phyloP scores from a whole-genome alignment of 2,888 invertebrate species.

The Tenthredo distinguenda region DNA sequence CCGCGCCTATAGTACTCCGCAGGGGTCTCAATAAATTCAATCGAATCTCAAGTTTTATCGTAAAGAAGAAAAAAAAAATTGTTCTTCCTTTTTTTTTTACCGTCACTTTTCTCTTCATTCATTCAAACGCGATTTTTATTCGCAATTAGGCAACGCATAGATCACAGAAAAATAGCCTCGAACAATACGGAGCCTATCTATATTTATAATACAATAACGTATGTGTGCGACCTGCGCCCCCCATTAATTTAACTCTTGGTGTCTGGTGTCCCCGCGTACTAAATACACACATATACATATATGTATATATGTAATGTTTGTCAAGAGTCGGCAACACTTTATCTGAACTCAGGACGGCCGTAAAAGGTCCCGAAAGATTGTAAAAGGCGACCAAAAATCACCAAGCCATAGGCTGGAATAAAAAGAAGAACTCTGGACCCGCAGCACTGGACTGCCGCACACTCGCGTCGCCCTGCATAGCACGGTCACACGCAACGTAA shows the following conservation, averaged over 20 bases:
- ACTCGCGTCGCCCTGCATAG: not conserved
- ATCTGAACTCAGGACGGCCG: constrained; percentile 48
- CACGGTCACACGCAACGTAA: constrained; percentile 37
- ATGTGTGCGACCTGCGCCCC: not conserved
- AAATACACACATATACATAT: constrained; percentile 30
- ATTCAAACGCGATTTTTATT: not conserved
- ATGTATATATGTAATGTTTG: constrained; percentile 43
- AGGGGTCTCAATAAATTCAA: not conserved
- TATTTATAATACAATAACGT: not conserved
- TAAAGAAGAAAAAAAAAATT: not conserved
- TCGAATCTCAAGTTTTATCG: constrained; percentile 14
- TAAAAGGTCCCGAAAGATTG: constrained; percentile 46
- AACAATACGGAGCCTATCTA: not conserved
- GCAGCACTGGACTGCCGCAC: not conserved
- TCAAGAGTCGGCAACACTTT: constrained; percentile 59
- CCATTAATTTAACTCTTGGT: constrained; percentile 8
- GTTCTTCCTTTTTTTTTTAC: not conserved
- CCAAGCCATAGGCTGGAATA: not conserved
- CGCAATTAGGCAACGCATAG: not conserved
- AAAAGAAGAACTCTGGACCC: constrained; percentile 27
- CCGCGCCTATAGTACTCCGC: not conserved
- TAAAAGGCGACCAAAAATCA: constrained; percentile 51
- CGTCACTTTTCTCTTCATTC: not conserved
- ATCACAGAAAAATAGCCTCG: not conserved
- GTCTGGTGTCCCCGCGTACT: constrained; percentile 11